Evolutionary conservation across 2,888 invertebrate species (phyloP), one percentile per base, ranked within the genome.

Genomic region (Polydrusus tereticollis): DNA sequence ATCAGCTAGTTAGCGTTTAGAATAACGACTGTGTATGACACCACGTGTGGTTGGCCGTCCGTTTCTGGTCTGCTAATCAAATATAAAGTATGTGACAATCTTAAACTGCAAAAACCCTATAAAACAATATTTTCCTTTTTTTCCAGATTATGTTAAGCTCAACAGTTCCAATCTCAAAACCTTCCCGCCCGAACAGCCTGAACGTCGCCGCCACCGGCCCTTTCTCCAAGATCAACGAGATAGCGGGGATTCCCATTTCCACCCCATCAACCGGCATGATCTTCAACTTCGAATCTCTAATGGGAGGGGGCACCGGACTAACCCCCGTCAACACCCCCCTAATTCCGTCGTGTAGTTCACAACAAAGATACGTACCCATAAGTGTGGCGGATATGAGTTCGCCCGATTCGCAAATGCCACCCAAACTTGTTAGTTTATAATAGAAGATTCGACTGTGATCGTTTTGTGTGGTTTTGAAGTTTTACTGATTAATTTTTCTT

Each of bases 241-340:
- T 81, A 50, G 78, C 79, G 21, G 96, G 95, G 68, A 90, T 96
- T 76, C 90, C 94, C 79, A 95, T 96, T 80, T 93, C 92, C 75
- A 95, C 95, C 10, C 97, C 97, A 0, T 94, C 95, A 74, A 92
- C 92, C 80, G 96, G 95, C 60, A 92, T 95, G 77, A 95, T 96
- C 86, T 75, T 75, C 62, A 75, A 75, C 62, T 96, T 95, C 84
- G 97, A 97, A 81, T 94, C 94, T 78, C 88, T 97, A 73, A 95
- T 97, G 94, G 96, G 95, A 80, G 96, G 96, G 60, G 96, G 96
- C 80, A 96, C 97, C 1, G 96, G 97, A 0, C 87, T 97, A 58
- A 97, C 97, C 6, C 97, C 97, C 0, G 94, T 95, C 36, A 91
- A 89, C 58, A 90, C 89, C 67, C 93, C 93, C 0, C 82, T 92